phyloP scores from a whole-genome alignment of 2,113 vertebrate species.

The Pluvianellus socialis region DNA sequence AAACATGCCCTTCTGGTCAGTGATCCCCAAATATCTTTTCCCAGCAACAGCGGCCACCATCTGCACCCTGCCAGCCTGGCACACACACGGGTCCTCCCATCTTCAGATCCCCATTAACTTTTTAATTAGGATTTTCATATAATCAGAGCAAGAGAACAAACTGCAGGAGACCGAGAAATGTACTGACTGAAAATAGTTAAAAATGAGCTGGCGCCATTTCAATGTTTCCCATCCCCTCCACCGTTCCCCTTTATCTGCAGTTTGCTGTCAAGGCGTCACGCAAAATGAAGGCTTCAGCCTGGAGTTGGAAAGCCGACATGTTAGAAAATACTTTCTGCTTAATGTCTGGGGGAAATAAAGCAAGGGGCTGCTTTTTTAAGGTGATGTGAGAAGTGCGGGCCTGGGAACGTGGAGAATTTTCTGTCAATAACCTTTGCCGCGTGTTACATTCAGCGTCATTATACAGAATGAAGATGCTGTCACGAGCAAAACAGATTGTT shows the following conservation, averaged over 20 bases:
- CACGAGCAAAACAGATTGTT: slow-evolving; percentile 10
- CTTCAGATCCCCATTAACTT: background rate
- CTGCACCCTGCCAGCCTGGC: background rate
- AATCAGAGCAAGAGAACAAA: background rate
- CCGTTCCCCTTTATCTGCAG: slow-evolving; percentile 3
- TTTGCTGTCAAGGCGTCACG: background rate
- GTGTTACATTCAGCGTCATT: background rate
- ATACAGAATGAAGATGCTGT: background rate
- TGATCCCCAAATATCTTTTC: background rate
- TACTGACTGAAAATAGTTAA: background rate
- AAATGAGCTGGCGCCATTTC: slow-evolving; percentile 21
- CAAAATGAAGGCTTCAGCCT: background rate
- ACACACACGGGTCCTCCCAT: accelerated
- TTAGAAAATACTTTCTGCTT: background rate
- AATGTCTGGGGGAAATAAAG: background rate
- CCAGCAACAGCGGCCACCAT: background rate
- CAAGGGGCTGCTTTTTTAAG: background rate
- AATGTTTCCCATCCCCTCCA: background rate
- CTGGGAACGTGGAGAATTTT: background rate
- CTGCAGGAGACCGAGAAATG: background rate
- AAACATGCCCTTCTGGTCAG: slow-evolving; percentile 32
- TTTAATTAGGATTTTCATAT: background rate
- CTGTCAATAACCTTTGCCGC: background rate
- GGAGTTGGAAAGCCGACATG: background rate
- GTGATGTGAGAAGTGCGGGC: background rate